Evolutionary conservation across 2,888 invertebrate species (phyloP), one percentile per base, ranked within the genome.

Genomic region (Chalcis sispes): DNA sequence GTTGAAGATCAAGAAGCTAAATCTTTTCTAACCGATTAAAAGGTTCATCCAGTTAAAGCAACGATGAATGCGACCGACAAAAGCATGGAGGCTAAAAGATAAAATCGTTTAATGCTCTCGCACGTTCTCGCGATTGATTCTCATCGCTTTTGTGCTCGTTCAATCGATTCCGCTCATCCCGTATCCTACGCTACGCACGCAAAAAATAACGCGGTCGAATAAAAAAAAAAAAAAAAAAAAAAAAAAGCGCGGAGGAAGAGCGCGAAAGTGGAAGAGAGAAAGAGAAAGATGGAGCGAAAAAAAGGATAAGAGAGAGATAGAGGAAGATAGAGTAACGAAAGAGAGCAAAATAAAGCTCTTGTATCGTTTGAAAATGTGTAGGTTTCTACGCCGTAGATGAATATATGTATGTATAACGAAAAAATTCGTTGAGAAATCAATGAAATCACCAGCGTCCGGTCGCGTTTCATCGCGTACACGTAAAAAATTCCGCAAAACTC

Each of bases 21-120:
- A 69, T 56, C 42, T 69, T 62, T 61, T 70, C 46, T 27, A 50
- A 54, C 25, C 62, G 62, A 73, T 62, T 61, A 77, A 78, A 79
- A 80, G 78, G 78, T 71, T 77, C 80, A 75, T 69, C 75, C 79
- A 77, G 78, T 79, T 77, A 78, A 78, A 79, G 72, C 70, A 25
- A 27, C 59, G 46, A 61, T 58, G 56, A 67, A 67, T 56, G 56
- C 40, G 70, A 40, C 40, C 25, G 59, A 36, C 48, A 50, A 52
- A 50, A 61, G 70, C 40, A 27, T 61, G 2, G 18, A 27, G 10
- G 23, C 29, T 48, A 18, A 72, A 61, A 61, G 59, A 66, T 73
- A 66, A 67, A 73, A 73, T 73, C 73, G 73, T 59, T 72, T 67
- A 59, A 73, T 50, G 66, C 59, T 61, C 59, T 58, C 71, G 40